phyloP scores from a whole-genome alignment of 1,140 invertebrate genomes.

The Cherax destructor region DNA sequence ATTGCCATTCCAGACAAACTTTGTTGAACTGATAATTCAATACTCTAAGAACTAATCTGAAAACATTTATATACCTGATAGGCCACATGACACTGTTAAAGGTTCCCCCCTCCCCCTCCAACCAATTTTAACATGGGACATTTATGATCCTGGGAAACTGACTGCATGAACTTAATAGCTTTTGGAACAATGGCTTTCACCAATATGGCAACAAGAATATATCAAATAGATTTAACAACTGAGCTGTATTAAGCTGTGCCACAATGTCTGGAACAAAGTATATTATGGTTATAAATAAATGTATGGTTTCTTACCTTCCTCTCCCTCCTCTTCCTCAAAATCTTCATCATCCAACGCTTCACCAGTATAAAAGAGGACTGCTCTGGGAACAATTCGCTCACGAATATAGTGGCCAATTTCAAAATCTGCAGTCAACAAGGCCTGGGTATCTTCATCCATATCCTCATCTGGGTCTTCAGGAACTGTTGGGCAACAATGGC shows the following conservation, averaged over 20 bases:
- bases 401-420: conserved; percentile 99
- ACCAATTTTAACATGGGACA: no score
- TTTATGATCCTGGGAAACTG: no score
- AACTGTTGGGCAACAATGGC: conserved; percentile 27
- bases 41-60: no score
- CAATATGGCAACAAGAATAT: conserved; percentile 10
- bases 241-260: neutral
- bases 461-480: conserved; percentile 77
- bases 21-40: no score
- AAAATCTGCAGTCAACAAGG: conserved; percentile 92
- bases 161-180: no score
- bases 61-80: no score
- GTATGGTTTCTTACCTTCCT: conserved; percentile 64
- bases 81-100: no score
- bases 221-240: neutral
- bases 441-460: conserved; percentile 85
- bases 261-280: neutral
- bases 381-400: conserved; percentile 93
- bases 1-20: no score
- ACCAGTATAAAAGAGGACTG: conserved; percentile 94
- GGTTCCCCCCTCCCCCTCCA: no score
- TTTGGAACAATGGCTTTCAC: neutral
- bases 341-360: conserved; percentile 73
- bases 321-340: conserved; percentile 72
- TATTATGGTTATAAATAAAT: neutral